Evolutionary conservation across 64 coral and sea anemone species (phyloP), one percentile per base, ranked within the genome.

Genomic region (Pocillopora damicornis): DNA sequence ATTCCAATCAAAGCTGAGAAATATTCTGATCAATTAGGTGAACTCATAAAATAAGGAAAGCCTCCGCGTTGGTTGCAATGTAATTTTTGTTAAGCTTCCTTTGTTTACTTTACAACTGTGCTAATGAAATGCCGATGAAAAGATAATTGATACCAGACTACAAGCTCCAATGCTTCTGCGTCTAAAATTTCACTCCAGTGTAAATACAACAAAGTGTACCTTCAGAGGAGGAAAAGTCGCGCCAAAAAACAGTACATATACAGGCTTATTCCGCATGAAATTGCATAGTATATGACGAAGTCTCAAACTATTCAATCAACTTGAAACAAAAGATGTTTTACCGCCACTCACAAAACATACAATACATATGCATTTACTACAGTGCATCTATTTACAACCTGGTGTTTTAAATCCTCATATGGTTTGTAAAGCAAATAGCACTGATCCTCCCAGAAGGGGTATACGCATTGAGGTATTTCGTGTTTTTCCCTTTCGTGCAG

Each of bases 51-150:
- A n/a, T 25, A 71, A 9, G 67, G 9, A 71, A 71, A 71, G 22
- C 67, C 67, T 23, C 25, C 61, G 13, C 61, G 20, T 83, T 83
- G n/a, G 80, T 83, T 83, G 65, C 62, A 35, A 5, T 22, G 63
- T 45, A 83, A 83, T 83, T 83, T 71, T 83, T 63, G 61, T 68
- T 83, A 42, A 83, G 80, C 36, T 20, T 11, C 45, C 67, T 68
- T 17, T 83, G 80, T 83, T 83, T 83, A 83, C 61, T 83, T 83
- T 45, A 68, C 20, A 68, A 83, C 45, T 34, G 62, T 37, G 79
- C 63, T 35, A 62, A 81, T 81, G 79, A 81, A 81, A 81, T 64
- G 12, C 42, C 60, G 80, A 83, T 83, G 80, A 83, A 83, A 83
- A 35, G 79, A 26, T 81, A 81, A 81, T 77, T 81, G 79, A 15